Base-by-base conservation (phyloP, 2,113 vertebrate species). In the Dromaius novaehollandiae region DNA sequence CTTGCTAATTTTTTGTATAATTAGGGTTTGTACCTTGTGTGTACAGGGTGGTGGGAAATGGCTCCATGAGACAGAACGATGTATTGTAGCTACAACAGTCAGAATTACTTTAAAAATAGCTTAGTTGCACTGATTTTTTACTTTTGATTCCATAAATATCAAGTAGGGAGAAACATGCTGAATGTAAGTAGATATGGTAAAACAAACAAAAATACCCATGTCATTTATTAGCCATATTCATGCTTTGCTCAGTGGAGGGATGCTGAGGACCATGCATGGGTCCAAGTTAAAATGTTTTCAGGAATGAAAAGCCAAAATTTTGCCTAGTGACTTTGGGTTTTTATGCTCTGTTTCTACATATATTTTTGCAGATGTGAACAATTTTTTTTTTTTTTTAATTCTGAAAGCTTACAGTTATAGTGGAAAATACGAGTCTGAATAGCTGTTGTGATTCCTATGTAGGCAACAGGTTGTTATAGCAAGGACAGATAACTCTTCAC, bases 1-100 rank as follows among this genome's bases (percentile, higher is more conserved):
- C 56, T 36, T 88, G 77, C 22, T 82, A 26, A 80, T 91, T 88
- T 82, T 80, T 48, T 21, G 60, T 65, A 7, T 76, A 82, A 82
- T 61, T 48, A 78, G n/a, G 18, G 21, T 28, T 77, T 55, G 28
- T 50, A 21, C 58, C n/a, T 42, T 16, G 26, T 2, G 28, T 1
- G 3, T 0, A 1, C 25, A 17, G 28, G 32, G 24, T 0, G 0
- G 19, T 70, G 66, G 76, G 60, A 70, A 86, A 71, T 0, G 4
- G 21, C 30, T 78, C 90, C 2, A 9, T 0, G 2, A 63, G 6
- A 44, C 56, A 71, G 0, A 81, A 38, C 24, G 32, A 9, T 3
- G 15, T 36, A 7, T 32, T 8, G 40, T 34, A 66, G 22, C 61
- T 91, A 14, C 18, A 58, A 7, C 30, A 32, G 32, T 56, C 63